Percentiles rank a stretch among this genome's conserved stretches.
Evolutionary conservation across 2,113 vertebrate species (phyloP).

Genomic region (Odontophorus gujanensis): DNA sequence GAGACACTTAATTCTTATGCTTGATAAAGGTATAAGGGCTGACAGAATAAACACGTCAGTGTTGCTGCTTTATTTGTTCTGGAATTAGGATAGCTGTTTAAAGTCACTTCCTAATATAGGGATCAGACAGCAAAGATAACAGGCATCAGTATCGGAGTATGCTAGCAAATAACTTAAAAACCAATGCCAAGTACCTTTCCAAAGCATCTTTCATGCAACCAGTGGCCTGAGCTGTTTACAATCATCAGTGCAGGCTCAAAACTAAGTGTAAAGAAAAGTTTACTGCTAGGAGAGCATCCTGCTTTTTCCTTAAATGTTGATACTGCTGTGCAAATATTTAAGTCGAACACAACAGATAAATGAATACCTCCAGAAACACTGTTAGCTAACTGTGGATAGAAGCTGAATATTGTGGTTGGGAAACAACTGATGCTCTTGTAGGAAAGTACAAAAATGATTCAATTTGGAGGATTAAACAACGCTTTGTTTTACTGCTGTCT

Average conservation of each 20-base stretch:
- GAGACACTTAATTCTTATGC: not conserved
- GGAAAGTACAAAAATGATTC: not conserved
- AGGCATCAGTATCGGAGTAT: not conserved
- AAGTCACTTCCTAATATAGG: not conserved
- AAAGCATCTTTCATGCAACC: not conserved
- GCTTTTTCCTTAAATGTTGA: not conserved
- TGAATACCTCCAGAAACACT: not conserved
- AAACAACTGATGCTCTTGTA: not conserved
- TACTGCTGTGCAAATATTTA: not conserved
- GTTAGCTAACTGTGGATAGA: not conserved
- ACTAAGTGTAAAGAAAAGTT: not conserved
- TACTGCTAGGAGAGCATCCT: not conserved
- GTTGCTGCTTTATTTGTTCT: not conserved
- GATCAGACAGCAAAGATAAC: not conserved
- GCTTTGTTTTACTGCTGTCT: not conserved
- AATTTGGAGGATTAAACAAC: not conserved
- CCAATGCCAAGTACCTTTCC: not conserved
- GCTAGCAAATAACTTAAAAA: not conserved
- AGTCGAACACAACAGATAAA: not conserved
- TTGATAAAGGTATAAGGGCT: not conserved
- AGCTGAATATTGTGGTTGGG: not conserved
- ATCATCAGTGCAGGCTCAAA: not conserved
- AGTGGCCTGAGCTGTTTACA: not conserved
- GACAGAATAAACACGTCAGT: not conserved
- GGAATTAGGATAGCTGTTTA: not conserved